A percentile compares a stretch with the other conserved stretches of the same genome.
Conservation (phyloP, 2,797 vertebrate species). For the Cuculus canorus region DNA sequence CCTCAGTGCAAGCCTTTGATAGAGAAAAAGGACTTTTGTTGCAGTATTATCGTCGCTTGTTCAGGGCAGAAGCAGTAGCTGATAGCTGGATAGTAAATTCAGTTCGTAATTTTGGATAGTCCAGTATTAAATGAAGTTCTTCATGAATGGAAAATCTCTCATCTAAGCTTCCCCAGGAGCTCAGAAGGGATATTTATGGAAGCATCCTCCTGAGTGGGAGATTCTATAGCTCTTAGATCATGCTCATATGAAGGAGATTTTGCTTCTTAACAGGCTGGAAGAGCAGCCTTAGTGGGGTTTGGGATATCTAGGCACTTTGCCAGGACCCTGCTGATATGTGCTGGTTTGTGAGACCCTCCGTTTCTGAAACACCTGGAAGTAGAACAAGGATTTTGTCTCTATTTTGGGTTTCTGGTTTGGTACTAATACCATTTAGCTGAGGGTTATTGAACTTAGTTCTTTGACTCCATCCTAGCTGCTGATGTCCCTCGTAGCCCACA, state of each 20-base stretch:
- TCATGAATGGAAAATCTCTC: neutral
- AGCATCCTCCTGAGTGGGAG: neutral
- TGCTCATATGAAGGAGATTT: neutral
- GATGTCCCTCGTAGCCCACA: accelerated
- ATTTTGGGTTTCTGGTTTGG: neutral
- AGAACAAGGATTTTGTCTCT: neutral
- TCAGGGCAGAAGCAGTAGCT: conserved; percentile 12
- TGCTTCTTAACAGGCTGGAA: neutral
- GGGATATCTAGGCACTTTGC: neutral
- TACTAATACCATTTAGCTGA: too few species aligned
- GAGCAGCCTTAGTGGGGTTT: neutral
- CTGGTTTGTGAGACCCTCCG: neutral
- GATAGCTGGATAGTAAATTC: conserved; percentile 27
- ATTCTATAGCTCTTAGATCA: neutral
- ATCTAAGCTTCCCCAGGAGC: neutral
- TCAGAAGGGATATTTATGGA: conserved; percentile 9
- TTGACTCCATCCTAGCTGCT: neutral
- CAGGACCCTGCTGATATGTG: neutral
- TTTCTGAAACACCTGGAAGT: neutral
- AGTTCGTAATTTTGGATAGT: conserved; percentile 24
- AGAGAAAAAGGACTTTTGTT: conserved; percentile 37
- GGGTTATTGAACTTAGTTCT: too few species aligned
- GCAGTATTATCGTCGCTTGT: conserved; percentile 4
- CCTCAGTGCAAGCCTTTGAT: conserved; percentile 8
- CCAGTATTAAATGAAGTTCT: conserved; percentile 1